Evolutionary conservation across 2,888 invertebrate species (phyloP).

Genomic region (Drosophila borborema): DNA sequence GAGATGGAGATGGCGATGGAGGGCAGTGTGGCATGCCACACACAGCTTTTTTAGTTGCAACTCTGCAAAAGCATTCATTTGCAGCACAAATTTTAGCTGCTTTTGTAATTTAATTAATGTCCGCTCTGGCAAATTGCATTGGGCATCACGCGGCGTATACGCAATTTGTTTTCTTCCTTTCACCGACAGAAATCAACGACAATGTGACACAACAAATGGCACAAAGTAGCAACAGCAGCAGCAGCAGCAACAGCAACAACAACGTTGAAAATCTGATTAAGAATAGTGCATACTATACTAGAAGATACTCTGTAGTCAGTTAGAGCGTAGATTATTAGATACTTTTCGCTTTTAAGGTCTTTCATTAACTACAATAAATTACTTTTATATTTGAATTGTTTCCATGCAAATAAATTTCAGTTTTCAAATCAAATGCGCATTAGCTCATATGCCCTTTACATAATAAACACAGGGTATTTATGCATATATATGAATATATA

Average conservation of each 20-base stretch:
- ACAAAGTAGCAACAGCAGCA: slow-evolving; percentile 23
- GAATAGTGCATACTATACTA: neutral
- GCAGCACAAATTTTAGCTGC: slow-evolving; percentile 46
- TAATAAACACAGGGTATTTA: slow-evolving; percentile 5
- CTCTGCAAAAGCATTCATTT: slow-evolving; percentile 22
- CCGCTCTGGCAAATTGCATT: slow-evolving; percentile 50
- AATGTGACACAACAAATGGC: slow-evolving; percentile 32
- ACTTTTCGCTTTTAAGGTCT: neutral
- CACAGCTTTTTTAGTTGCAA: slow-evolving; percentile 8
- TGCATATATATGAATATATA: slow-evolving; percentile 7
- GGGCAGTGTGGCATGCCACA: neutral
- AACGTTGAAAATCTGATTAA: neutral
- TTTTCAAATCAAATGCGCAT: too few species aligned
- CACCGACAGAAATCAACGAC: slow-evolving; percentile 19
- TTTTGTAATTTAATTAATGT: slow-evolving; percentile 71
- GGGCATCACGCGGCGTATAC: slow-evolving; percentile 58
- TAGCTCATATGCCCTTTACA: neutral
- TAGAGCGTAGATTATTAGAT: neutral
- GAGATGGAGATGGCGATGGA: neutral
- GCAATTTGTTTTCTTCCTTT: slow-evolving; percentile 53
- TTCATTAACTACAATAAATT: neutral
- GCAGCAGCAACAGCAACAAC: slow-evolving; percentile 17
- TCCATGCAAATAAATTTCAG: too few species aligned
- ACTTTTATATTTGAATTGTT: neutral
- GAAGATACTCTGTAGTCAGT: neutral